These are phyloP conservation scores for Nibea coibor DNA, from an alignment of 2,113 vertebrate species.

Conservation along the genomic window DNA sequence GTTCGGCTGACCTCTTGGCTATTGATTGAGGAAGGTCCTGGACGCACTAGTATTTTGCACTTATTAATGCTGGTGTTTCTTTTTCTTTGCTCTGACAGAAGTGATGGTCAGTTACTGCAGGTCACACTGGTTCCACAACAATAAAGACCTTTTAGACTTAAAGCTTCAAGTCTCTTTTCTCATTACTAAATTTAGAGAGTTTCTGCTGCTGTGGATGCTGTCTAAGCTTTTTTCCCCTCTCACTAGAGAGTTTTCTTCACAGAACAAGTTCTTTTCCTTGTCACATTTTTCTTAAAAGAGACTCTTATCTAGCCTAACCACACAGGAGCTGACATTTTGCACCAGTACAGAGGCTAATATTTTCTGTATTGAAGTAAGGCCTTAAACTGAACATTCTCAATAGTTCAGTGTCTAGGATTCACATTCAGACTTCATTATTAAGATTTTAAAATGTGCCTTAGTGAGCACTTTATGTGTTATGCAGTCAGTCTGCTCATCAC, in stretches of 20 bases:
- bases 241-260: not conserved
- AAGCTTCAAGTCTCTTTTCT: not conserved
- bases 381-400: not conserved
- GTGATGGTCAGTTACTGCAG: not conserved
- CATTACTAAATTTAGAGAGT: not conserved
- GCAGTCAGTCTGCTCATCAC: not conserved
- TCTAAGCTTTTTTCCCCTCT: not conserved
- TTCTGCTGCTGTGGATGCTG: not conserved
- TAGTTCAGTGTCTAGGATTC: not conserved
- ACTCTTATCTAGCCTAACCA: not conserved
- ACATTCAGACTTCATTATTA: not conserved
- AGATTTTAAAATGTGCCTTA: not conserved
- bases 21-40: slow-evolving; percentile 29
- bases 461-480: not conserved
- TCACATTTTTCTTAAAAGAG: not conserved
- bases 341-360: not conserved
- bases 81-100: not conserved
- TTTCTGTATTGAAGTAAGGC: not conserved
- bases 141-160: not conserved
- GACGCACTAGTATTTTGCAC: not conserved
- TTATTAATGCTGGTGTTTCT: not conserved
- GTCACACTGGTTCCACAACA: not conserved
- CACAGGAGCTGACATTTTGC: not conserved
- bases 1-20: slow-evolving; percentile 23
- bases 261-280: not conserved